phyloP scores from a whole-genome alignment of 1,140 invertebrate species.

The Conus ventricosus region DNA sequence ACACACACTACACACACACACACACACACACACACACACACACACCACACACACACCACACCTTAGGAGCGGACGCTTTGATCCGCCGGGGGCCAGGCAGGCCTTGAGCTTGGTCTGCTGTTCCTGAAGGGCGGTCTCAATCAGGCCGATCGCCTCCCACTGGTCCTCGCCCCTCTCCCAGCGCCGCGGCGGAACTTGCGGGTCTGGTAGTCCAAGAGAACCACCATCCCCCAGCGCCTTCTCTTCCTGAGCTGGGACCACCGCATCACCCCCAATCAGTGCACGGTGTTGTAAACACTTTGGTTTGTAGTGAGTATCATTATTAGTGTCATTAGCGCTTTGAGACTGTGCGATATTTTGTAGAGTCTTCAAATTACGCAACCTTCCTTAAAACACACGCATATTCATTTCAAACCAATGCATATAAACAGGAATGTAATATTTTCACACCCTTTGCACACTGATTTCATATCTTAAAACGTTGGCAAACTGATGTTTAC shows the following conservation, averaged over 20 bases:
- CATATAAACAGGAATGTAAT: not conserved
- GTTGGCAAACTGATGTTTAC: too few species aligned
- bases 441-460: too few species aligned
- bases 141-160: not conserved
- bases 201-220: slow-evolving; percentile 65
- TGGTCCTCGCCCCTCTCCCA: not conserved
- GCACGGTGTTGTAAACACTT: not conserved
- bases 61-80: slow-evolving; percentile 51
- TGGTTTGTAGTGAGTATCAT: too few species aligned
- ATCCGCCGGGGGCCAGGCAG: slow-evolving; percentile 59
- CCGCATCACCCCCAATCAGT: too few species aligned
- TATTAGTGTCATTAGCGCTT: too few species aligned
- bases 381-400: not conserved
- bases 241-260: slow-evolving; percentile 57
- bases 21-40: slow-evolving; percentile 10
- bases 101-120: slow-evolving; percentile 61
- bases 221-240: slow-evolving; percentile 59
- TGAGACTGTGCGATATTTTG: too few species aligned
- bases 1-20: too few species aligned
- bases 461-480: too few species aligned
- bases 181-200: slow-evolving; percentile 60
- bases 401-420: not conserved
- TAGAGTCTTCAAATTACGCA: too few species aligned
- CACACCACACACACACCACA: not conserved
- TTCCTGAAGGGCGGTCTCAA: slow-evolving; percentile 36